These are phyloP conservation scores for Brachypterus glaber DNA, from an alignment of 2,888 invertebrate genomes.

Conservation along the genomic window DNA sequence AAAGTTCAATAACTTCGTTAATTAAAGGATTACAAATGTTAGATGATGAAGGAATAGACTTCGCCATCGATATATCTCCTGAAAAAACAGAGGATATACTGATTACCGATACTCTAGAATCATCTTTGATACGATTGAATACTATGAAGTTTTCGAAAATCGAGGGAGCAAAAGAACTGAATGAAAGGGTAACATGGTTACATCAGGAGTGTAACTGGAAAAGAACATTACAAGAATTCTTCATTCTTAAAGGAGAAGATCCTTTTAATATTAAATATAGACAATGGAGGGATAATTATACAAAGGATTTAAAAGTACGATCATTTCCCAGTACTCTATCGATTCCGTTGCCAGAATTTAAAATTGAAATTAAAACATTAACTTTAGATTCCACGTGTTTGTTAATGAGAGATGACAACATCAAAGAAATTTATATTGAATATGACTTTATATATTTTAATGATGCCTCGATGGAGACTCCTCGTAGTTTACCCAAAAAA, in stretches of 20 bases:
- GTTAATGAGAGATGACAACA: constrained; percentile 11
- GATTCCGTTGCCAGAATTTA: not conserved
- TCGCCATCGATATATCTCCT: no score
- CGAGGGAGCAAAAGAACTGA: constrained; percentile 24
- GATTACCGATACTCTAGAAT: no score
- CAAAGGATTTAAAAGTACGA: constrained; percentile 17
- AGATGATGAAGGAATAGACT: no score
- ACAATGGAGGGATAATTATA: constrained; percentile 27
- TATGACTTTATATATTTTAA: constrained; percentile 23
- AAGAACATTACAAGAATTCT: constrained; percentile 27
- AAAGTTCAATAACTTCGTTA: no score
- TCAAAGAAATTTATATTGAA: constrained; percentile 26
- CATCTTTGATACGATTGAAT: constrained; percentile 26
- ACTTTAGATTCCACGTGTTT: not conserved
- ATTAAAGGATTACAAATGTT: no score
- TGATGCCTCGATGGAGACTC: constrained; percentile 27
- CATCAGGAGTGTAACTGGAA: constrained; percentile 28
- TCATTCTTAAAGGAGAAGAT: constrained; percentile 25
- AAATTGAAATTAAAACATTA: not conserved
- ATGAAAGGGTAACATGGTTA: constrained; percentile 25
- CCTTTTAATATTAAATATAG: constrained; percentile 25
- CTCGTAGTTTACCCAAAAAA: constrained; percentile 7
- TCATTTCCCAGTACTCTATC: not conserved
- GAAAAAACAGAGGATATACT: no score
- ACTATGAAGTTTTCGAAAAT: constrained; percentile 25